A percentile compares a stretch with the other conserved stretches of the same genome.
Evolutionary conservation across 30 jellyfish, hydroid and myxozoan species (phyloP).

Genomic region (Aurelia sp.): DNA sequence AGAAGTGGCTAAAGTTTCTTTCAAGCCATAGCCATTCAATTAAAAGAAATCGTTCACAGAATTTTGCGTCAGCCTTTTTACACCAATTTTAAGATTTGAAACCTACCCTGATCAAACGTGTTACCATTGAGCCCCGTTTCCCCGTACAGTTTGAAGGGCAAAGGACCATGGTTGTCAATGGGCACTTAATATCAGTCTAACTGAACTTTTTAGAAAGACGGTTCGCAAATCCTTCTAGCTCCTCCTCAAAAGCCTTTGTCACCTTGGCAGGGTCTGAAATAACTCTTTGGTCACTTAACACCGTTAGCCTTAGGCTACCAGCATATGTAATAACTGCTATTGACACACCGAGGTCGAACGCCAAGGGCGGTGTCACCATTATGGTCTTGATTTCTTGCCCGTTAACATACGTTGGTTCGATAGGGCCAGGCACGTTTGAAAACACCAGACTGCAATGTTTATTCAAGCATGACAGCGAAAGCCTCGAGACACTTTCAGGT

Average conservation of each 20-base stretch:
- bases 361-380: slow-evolving; percentile 97
- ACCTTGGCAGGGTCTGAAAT: slow-evolving; percentile 84
- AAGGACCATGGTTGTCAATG: too few species aligned
- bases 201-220: slow-evolving; percentile 30
- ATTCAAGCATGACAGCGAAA: slow-evolving; percentile 71
- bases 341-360: slow-evolving; percentile 92
- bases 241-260: slow-evolving; percentile 86
- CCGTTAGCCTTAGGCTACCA: slow-evolving; percentile 74
- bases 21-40: too few species aligned
- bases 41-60: too few species aligned
- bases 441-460: slow-evolving; percentile 85
- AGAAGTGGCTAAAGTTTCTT: too few species aligned
- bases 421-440: slow-evolving; percentile 98
- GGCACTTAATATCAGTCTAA: not conserved
- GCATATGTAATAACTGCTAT: slow-evolving; percentile 89
- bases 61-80: too few species aligned
- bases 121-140: too few species aligned
- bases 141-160: too few species aligned
- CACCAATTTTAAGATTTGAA: too few species aligned
- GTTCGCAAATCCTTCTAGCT: slow-evolving; percentile 30
- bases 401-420: slow-evolving; percentile 68
- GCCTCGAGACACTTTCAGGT: slow-evolving; percentile 80
- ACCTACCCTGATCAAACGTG: too few species aligned
- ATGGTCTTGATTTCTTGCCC: slow-evolving; percentile 83
- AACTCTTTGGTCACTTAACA: slow-evolving; percentile 86